Base-by-base conservation (phyloP, 2,888 invertebrate genomes). In the Sinopyrophorus schimmeli region DNA sequence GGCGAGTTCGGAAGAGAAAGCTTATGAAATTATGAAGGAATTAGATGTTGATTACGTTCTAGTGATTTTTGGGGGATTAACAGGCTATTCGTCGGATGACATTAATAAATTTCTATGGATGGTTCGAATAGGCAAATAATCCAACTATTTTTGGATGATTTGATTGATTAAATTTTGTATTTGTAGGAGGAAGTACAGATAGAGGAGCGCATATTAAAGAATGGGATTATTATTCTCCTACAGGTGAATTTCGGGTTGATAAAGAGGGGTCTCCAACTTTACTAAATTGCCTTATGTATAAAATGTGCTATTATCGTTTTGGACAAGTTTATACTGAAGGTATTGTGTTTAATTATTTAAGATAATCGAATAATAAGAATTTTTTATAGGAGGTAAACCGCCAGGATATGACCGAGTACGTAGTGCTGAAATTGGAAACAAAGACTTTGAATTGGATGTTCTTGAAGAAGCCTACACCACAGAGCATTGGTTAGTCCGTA, bases 71-170 rank as follows among this genome's bases (percentile, higher is more conserved):
- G 98, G 98, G 9, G 98, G 98, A n/a, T 80, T 98, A 0, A 96
- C 96, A 0, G 98, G 98, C 0, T 99, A 98, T 72, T 96, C 96
- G 0, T 96, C 96, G 0, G 98, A 99, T 75, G 98, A 98, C 73
- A 97, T 98, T 54, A 99, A 99, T 77, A 99, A 98, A 78, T 98
- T 98, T 77, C 80, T 99, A 55, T 98, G 98, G 98, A 99, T 98
- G 98, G 98, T 99, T 28, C 79, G 88, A 47, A 89, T 90, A 63
- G 73, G 72, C 63, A 56, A 11, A 26, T 30, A 15, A n/a, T 11
- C n/a, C n/a, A n/a, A n/a, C n/a, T n/a, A n/a, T n/a, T n/a, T 21
- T 4, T 14, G 3, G n/a, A 5, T 35, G 7, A 24, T 1, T 12
- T n/a, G 5, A 6, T 20, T 7, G 1, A 16, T 10, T 20, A 20